Conservation (phyloP, 2,888 invertebrate species). For the Tenthredo amoena region DNA sequence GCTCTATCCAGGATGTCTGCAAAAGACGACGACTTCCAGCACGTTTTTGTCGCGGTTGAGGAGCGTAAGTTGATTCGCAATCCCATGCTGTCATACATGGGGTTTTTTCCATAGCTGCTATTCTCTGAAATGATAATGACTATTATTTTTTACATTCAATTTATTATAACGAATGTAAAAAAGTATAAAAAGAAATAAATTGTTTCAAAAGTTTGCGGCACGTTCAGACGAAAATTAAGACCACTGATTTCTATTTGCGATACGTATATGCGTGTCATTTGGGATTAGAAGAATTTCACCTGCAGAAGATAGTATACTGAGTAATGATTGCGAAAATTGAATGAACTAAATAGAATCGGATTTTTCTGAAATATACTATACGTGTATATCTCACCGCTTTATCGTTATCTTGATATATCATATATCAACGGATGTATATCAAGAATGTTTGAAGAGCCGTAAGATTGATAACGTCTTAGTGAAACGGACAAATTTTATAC, state of each 20-base stretch:
- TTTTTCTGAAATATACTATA: background rate
- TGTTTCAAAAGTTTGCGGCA: background rate
- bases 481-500: conserved; percentile 18
- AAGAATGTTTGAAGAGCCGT: conserved; percentile 31
- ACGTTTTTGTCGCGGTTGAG: conserved; percentile 66
- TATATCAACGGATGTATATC: conserved; percentile 5
- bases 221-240: background rate
- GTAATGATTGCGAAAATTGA: conserved; percentile 15
- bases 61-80: conserved; percentile 64
- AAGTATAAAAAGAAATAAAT: conserved; percentile 1
- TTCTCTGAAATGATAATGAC: conserved; percentile 78
- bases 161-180: background rate
- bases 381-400: background rate
- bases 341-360: background rate
- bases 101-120: conserved; percentile 84
- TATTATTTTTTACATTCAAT: background rate
- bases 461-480: conserved; percentile 47
- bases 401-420: conserved; percentile 1
- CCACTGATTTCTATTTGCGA: background rate
- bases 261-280: background rate
- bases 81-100: conserved; percentile 79
- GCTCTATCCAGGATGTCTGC: conserved; percentile 75
- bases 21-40: conserved; percentile 70
- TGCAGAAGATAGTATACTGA: background rate
- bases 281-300: background rate